Conservation (phyloP, 2,113 vertebrate species). For the Xenopus tropicalis region UCB_Xtro_10.0 CM004446.2:24682001-24682500, state of each 20-base stretch:
- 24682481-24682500: neutral
- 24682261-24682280: neutral
- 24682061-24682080: neutral
- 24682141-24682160: no score
- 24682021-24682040: no score
- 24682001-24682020: neutral
- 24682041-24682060: neutral
- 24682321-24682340: no score
- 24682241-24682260: neutral
- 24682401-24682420: neutral
- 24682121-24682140: no score
- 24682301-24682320: no score
- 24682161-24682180: no score
- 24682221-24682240: neutral
- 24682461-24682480: no score
- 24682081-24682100: neutral
- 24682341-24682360: no score
- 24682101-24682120: neutral
- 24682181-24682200: neutral
- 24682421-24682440: neutral
- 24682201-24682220: neutral
- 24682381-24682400: no score
- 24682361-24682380: no score
- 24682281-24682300: no score
- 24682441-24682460: no score